Evolutionary conservation across 2,888 invertebrate species (phyloP).

Genomic region (Drosophila ezoana): DNA sequence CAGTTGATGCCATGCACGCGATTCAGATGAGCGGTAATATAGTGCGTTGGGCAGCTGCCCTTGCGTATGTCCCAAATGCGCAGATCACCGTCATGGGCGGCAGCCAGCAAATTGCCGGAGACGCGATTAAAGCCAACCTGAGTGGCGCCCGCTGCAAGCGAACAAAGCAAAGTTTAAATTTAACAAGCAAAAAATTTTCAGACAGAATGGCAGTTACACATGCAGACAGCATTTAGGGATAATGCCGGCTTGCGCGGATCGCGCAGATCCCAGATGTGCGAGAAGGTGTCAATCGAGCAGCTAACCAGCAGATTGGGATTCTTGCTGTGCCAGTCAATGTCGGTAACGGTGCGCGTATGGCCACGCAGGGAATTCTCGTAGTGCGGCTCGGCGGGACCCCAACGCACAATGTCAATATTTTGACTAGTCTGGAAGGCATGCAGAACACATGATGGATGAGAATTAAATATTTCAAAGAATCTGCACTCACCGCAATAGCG

Average conservation of each 20-base stretch:
- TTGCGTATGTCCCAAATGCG: constrained; percentile 98
- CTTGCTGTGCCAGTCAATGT: constrained; percentile 95
- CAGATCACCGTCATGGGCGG: constrained; percentile 97
- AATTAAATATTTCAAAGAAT: background rate
- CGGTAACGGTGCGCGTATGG: constrained; percentile 94
- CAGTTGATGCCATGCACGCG: constrained; percentile 97
- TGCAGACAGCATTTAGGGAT: constrained; percentile 95
- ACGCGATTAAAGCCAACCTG: constrained; percentile 97
- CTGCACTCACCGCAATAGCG: constrained; percentile 92
- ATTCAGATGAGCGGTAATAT: constrained; percentile 95
- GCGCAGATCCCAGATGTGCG: constrained; percentile 96
- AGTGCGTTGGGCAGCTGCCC: constrained; percentile 93
- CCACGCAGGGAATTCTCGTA: constrained; percentile 90
- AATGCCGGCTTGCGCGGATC: constrained; percentile 93
- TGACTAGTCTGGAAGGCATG: constrained; percentile 90
- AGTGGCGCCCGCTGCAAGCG: constrained; percentile 91
- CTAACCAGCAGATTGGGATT: constrained; percentile 92
- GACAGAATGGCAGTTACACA: constrained; percentile 81
- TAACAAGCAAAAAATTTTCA: background rate
- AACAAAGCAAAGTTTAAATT: constrained; percentile 3
- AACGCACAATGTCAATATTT: constrained; percentile 93
- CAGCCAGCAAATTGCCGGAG: constrained; percentile 93
- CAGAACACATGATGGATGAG: no score
- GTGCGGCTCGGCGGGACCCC: constrained; percentile 90
- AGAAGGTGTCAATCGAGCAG: constrained; percentile 97